These are phyloP conservation scores for Oplegnathus fasciatus DNA, from an alignment of 2,113 vertebrate species.

Conservation along the genomic window DNA sequence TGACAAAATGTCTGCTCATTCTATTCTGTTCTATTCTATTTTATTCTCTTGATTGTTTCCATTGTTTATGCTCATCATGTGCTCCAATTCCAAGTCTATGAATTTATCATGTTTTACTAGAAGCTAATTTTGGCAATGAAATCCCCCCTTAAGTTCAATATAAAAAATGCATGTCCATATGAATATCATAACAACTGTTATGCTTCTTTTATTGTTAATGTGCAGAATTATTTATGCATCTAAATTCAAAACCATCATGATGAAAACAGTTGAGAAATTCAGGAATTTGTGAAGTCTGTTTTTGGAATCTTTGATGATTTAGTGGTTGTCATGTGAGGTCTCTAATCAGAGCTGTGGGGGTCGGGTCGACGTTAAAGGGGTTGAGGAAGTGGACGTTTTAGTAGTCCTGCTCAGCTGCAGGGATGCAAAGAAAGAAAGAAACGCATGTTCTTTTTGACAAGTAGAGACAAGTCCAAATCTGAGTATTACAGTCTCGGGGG, in stretches of 20 bases:
- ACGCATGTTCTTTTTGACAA: slow-evolving; percentile 64
- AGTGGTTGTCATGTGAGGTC: slow-evolving; percentile 26
- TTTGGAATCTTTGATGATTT: slow-evolving; percentile 26
- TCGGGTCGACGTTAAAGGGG: slow-evolving; percentile 20
- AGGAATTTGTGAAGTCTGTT: background rate
- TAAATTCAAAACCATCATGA: slow-evolving; percentile 9
- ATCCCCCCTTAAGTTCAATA: slow-evolving; percentile 44
- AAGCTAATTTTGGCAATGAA: slow-evolving; percentile 53
- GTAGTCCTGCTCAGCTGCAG: slow-evolving; percentile 24
- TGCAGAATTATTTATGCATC: slow-evolving; percentile 27
- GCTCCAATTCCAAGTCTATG: slow-evolving; percentile 44
- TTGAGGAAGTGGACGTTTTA: slow-evolving; percentile 25
- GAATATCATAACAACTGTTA: slow-evolving; percentile 30
- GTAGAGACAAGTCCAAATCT: slow-evolving; percentile 51
- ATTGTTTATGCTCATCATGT: slow-evolving; percentile 31
- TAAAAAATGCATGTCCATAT: slow-evolving; percentile 53
- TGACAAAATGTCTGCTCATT: background rate
- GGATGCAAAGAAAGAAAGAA: background rate
- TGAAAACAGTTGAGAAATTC: slow-evolving; percentile 9
- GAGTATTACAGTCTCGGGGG: slow-evolving; percentile 55
- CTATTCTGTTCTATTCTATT: slow-evolving; percentile 11
- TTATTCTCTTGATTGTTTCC: slow-evolving; percentile 14
- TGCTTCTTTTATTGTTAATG: slow-evolving; percentile 30
- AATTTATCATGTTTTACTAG: slow-evolving; percentile 63
- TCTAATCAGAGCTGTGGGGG: slow-evolving; percentile 17